phyloP scores from a whole-genome alignment of 92 coral and sea anemone species.

The Palythoa grandiflora region DNA sequence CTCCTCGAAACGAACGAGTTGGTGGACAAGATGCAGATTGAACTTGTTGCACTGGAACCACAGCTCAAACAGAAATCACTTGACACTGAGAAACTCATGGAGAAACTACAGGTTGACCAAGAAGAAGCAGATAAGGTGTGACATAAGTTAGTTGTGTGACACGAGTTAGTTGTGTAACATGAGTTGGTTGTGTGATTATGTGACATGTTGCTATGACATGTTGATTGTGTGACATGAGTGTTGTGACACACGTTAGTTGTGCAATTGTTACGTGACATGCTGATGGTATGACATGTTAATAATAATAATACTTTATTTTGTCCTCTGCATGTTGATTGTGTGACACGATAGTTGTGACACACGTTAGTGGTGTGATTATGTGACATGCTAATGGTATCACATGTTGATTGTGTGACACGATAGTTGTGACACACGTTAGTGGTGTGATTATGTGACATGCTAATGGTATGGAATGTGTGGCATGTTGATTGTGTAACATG shows the following conservation, averaged over 20 bases:
- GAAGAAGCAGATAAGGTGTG: slow-evolving; percentile 97
- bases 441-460: background rate
- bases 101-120: slow-evolving; percentile 95
- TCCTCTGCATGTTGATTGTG: background rate
- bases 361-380: background rate
- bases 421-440: background rate
- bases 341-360: background rate
- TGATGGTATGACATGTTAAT: too few species aligned
- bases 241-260: background rate
- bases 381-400: background rate
- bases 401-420: background rate
- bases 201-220: too few species aligned
- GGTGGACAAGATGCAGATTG: slow-evolving; percentile 97
- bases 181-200: background rate
- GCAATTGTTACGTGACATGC: background rate
- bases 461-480: too few species aligned
- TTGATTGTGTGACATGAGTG: background rate
- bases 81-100: slow-evolving; percentile 98
- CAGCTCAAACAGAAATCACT: slow-evolving; percentile 95
- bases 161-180: background rate
- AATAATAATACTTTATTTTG: too few species aligned
- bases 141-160: background rate
- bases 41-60: slow-evolving; percentile 95
- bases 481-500: background rate
- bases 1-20: slow-evolving; percentile 95